phyloP scores from a whole-genome alignment of 2,797 vertebrate species.

The Eulemur coronatus region DNA sequence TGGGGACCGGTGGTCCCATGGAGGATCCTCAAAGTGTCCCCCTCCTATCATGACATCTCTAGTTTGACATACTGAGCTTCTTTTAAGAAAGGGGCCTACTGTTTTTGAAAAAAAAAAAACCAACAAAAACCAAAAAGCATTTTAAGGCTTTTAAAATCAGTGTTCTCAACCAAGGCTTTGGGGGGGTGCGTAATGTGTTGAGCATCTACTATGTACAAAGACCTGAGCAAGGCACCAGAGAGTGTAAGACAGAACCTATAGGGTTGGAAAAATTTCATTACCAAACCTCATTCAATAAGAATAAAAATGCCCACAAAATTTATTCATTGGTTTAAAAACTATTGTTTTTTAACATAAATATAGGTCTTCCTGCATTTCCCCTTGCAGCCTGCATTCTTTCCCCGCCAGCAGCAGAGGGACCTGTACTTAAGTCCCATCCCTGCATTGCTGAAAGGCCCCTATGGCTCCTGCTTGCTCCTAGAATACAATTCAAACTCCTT shows the following conservation, averaged over 20 bases:
- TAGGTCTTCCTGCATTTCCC: background rate
- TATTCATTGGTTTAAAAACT: background rate
- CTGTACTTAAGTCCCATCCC: background rate
- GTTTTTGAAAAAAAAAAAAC: background rate
- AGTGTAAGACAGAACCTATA: rapidly evolving
- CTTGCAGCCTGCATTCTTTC: background rate
- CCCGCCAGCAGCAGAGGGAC: background rate
- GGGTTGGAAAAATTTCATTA: background rate
- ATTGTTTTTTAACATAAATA: background rate
- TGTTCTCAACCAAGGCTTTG: background rate
- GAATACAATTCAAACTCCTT: background rate
- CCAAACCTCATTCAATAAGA: background rate
- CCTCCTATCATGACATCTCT: background rate
- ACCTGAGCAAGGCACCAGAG: background rate
- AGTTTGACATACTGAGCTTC: background rate
- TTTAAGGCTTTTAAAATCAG: background rate
- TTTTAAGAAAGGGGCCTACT: background rate
- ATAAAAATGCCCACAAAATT: background rate
- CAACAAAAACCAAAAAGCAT: too few species aligned
- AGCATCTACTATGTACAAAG: background rate
- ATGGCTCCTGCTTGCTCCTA: background rate
- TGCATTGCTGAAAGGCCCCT: background rate
- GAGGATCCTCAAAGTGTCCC: background rate
- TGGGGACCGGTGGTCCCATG: background rate
- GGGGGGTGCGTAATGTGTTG: background rate